phyloP scores from a whole-genome alignment of 2,797 vertebrate genomes.

The Spinibarbus caldwelli region DNA sequence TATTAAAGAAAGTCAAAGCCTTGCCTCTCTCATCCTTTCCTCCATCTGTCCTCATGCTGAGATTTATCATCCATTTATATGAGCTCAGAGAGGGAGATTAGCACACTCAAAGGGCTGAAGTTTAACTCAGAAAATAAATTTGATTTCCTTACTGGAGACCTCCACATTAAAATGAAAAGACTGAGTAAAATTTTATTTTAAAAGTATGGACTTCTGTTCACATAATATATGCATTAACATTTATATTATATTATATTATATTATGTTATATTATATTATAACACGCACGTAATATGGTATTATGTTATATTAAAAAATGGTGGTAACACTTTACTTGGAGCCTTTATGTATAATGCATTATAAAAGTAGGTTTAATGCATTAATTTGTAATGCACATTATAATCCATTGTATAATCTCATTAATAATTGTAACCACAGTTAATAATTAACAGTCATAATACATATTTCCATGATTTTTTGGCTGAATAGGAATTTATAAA shows the following conservation, averaged over 20 bases:
- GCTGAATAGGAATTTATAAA: no score
- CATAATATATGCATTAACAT: background rate
- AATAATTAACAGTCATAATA: no score
- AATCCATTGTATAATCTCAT: no score
- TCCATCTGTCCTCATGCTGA: slow-evolving; percentile 37
- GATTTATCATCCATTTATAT: slow-evolving; percentile 35
- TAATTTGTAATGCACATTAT: background rate
- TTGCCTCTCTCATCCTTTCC: slow-evolving; percentile 14
- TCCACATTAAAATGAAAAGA: background rate
- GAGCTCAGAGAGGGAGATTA: slow-evolving; percentile 32
- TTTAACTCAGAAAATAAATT: slow-evolving; percentile 14
- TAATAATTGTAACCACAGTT: no score
- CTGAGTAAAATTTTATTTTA: background rate
- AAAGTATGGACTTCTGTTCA: background rate
- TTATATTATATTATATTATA: background rate
- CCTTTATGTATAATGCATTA: no score
- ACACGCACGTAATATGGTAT: background rate
- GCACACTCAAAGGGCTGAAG: slow-evolving; percentile 17
- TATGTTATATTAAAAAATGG: background rate
- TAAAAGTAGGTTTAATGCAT: background rate
- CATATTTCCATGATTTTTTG: background rate
- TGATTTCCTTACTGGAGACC: slow-evolving; percentile 8
- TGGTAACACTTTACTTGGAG: no score
- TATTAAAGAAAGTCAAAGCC: slow-evolving; percentile 48
- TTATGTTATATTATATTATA: background rate